Conservation (phyloP, 2,888 invertebrate species). For the Trisateles emortualis region DNA sequence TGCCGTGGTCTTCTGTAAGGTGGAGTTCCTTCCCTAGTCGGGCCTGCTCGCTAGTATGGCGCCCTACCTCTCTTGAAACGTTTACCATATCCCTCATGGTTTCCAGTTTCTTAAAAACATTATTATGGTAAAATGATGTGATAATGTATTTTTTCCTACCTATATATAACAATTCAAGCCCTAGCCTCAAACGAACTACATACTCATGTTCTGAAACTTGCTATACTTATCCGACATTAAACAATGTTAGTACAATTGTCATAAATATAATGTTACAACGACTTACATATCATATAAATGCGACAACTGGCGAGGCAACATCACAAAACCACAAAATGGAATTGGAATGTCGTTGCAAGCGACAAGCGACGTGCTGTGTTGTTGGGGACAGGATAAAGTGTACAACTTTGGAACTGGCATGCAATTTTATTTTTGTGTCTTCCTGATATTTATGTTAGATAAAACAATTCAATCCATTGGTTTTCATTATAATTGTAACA, state of each 20-base stretch:
- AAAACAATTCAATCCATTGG: no score
- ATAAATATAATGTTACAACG: slow-evolving; percentile 25
- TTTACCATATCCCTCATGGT: no score
- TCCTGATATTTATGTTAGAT: slow-evolving; percentile 13
- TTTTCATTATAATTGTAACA: no score
- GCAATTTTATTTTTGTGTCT: slow-evolving; percentile 38
- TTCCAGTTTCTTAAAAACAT: no score
- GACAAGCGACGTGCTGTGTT: slow-evolving; percentile 38
- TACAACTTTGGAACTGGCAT: slow-evolving; percentile 40
- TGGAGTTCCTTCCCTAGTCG: no score
- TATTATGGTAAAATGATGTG: no score
- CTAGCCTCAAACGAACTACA: neutral
- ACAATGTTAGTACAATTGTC: slow-evolving; percentile 16
- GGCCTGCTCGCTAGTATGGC: no score
- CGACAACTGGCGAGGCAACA: slow-evolving; percentile 40
- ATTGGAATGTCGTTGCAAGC: slow-evolving; percentile 49
- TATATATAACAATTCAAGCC: no score
- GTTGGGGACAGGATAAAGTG: slow-evolving; percentile 43
- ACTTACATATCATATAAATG: slow-evolving; percentile 43
- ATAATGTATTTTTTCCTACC: no score
- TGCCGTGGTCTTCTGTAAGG: no score
- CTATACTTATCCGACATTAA: slow-evolving; percentile 1
- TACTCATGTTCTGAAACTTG: neutral
- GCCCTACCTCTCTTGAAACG: no score
- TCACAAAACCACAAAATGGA: slow-evolving; percentile 50